phyloP scores from a whole-genome alignment of 2,113 vertebrate genomes.

The Prionailurus viverrinus region DNA sequence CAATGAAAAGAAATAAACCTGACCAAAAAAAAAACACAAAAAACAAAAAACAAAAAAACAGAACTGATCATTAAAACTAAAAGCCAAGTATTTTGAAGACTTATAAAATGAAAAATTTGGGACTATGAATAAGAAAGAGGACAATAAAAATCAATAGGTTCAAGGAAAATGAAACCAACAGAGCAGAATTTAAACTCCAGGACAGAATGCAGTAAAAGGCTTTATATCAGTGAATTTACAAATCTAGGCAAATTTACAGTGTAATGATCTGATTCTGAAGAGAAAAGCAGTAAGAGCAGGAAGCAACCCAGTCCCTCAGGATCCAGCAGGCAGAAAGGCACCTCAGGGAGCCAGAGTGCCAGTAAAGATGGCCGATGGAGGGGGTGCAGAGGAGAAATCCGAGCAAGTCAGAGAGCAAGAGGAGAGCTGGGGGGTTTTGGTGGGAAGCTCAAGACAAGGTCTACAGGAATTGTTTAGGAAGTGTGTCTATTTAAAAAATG shows the following conservation, averaged over 20 bases:
- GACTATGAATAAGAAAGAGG: neutral
- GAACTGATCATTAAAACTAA: neutral
- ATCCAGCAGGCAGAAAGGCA: neutral
- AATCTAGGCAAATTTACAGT: constrained; percentile 8
- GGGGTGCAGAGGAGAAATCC: rapidly evolving
- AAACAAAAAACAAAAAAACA: neutral
- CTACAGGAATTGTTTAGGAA: neutral
- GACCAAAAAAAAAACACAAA: neutral
- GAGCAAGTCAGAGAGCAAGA: neutral
- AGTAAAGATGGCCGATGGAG: neutral
- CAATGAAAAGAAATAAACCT: neutral
- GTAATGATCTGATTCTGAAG: neutral
- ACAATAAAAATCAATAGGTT: neutral
- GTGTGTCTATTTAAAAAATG: constrained; percentile 21
- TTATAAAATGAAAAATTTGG: neutral
- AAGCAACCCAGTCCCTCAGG: neutral
- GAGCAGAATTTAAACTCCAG: neutral
- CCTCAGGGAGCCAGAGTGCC: neutral
- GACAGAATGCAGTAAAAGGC: neutral
- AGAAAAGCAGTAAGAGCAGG: neutral
- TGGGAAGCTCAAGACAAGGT: neutral
- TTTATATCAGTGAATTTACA: constrained; percentile 2
- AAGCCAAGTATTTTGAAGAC: neutral
- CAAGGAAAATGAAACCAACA: neutral
- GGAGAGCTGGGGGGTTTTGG: neutral